A percentile compares a stretch with the other conserved stretches of the same genome.
phyloP scores from a whole-genome alignment of 2,888 invertebrate species.

The Noctua janthe region DNA sequence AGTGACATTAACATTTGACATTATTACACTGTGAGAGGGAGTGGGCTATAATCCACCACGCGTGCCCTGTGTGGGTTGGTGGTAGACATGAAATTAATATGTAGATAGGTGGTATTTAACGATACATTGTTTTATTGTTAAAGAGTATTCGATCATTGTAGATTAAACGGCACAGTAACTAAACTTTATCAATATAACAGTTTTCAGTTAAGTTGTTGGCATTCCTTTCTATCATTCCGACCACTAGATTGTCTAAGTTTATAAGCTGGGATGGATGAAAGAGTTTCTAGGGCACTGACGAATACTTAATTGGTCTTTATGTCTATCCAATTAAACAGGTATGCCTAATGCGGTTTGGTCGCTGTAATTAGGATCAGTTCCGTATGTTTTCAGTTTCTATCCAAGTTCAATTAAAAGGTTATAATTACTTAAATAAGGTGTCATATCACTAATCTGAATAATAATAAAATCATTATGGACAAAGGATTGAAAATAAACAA shows the following conservation, averaged over 20 bases:
- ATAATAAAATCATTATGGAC: background rate
- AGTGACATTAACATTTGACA: background rate
- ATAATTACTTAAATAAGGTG: background rate
- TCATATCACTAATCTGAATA: background rate
- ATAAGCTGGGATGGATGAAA: background rate
- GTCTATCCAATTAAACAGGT: background rate
- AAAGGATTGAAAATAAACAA: background rate
- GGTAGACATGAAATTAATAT: background rate
- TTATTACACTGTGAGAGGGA: background rate
- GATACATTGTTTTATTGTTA: background rate
- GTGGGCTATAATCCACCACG: background rate
- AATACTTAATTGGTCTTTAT: background rate
- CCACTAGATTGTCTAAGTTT: conserved; percentile 20
- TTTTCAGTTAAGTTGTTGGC: conserved; percentile 11
- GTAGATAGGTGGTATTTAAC: background rate
- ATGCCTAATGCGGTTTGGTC: background rate
- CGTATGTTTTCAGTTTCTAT: background rate
- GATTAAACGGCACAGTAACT: background rate
- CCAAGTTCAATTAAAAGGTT: background rate
- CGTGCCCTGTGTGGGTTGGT: background rate
- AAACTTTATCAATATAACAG: conserved; percentile 19
- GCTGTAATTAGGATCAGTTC: background rate
- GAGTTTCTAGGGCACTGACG: background rate
- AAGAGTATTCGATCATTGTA: background rate
- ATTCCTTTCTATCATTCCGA: conserved; percentile 5